Evolutionary conservation across 1,140 invertebrate species (phyloP).

Genomic region (Apocrypta bakeri): DNA sequence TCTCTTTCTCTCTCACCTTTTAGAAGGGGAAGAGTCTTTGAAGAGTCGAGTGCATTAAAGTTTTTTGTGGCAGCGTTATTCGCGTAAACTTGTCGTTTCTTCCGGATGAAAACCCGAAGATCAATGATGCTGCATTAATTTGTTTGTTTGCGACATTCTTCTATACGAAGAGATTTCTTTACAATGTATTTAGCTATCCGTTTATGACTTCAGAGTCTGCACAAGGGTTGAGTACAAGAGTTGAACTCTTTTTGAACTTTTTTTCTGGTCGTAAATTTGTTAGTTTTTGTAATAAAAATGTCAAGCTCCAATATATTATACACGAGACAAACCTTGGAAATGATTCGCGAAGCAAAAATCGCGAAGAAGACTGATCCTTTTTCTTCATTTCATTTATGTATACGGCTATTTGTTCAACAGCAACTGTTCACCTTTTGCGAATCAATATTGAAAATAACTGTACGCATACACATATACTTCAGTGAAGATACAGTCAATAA

Average conservation of each 20-base stretch:
- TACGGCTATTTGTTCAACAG: background rate
- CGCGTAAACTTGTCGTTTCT: slow-evolving; percentile 10
- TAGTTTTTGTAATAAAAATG: slow-evolving; percentile 8
- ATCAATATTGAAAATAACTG: background rate
- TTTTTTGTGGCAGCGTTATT: background rate
- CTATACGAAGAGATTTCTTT: too few species aligned
- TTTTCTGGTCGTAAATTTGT: slow-evolving; percentile 4
- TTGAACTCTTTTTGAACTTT: background rate
- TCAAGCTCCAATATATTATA: background rate
- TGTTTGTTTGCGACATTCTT: background rate
- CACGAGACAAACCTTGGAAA: background rate
- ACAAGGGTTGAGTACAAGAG: background rate
- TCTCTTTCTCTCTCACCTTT: background rate
- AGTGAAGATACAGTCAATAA: background rate
- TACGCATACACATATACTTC: background rate
- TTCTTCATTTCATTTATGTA: background rate
- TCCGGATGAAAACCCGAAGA: background rate
- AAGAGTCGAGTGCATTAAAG: background rate
- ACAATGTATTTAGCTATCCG: too few species aligned
- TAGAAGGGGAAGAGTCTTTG: background rate
- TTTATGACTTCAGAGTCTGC: background rate
- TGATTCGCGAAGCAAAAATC: background rate
- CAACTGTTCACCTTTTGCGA: background rate
- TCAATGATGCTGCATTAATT: background rate
- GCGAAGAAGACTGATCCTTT: background rate